These are phyloP conservation scores for Coranthus polyacanthus DNA, from an alignment of 2,797 vertebrate species.

Conservation along the genomic window DNA sequence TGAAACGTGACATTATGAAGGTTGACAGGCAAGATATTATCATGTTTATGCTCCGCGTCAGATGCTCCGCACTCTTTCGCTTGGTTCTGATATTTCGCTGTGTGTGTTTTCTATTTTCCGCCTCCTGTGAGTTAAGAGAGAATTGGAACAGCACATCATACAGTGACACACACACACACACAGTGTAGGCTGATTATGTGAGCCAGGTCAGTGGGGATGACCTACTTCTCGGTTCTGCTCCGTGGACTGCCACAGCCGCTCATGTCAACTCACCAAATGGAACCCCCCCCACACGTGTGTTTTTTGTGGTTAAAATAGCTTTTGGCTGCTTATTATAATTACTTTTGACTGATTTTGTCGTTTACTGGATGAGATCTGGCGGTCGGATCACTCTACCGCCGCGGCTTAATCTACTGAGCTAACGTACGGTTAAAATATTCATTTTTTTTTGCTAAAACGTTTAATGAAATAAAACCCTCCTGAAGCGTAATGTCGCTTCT, in stretches of 20 bases:
- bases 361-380: no score
- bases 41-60: slow-evolving; percentile 36
- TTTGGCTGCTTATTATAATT: slow-evolving; percentile 35
- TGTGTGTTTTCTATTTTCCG: slow-evolving; percentile 49
- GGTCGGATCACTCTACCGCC: no score
- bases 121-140: slow-evolving; percentile 42
- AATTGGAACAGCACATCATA: slow-evolving; percentile 56
- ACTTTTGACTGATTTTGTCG: slow-evolving; percentile 27
- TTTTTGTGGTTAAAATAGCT: slow-evolving; percentile 54
- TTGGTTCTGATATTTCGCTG: slow-evolving; percentile 16
- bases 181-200: slow-evolving; percentile 85
- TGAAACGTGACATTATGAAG: not conserved
- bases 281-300: slow-evolving; percentile 80
- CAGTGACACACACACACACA: slow-evolving; percentile 50
- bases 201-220: slow-evolving; percentile 91
- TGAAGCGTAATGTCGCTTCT: not conserved
- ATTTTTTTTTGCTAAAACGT: slow-evolving; percentile 7
- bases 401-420: no score
- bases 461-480: slow-evolving; percentile 5
- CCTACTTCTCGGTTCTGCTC: slow-evolving; percentile 91
- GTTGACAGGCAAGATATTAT: slow-evolving; percentile 24
- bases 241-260: slow-evolving; percentile 88
- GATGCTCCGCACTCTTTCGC: slow-evolving; percentile 41
- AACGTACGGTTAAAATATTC: no score
- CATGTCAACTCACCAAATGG: slow-evolving; percentile 85